Evolutionary conservation across 2,113 vertebrate species (phyloP).

Genomic region (Thinocorus orbignyianus): DNA sequence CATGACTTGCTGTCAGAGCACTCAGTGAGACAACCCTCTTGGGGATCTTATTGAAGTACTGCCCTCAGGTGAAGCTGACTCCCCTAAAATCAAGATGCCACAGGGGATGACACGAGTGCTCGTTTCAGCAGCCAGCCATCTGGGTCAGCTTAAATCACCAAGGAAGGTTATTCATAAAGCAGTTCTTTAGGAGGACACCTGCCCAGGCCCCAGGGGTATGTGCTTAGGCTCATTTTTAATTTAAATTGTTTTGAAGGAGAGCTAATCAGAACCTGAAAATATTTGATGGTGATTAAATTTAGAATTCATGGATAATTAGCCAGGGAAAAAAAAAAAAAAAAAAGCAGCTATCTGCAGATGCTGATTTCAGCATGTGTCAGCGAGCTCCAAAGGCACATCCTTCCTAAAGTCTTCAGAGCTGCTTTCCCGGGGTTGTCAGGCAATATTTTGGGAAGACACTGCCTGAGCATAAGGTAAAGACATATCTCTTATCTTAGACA

Average conservation of each 20-base stretch:
- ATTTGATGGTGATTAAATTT: slow-evolving; percentile 32
- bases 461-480: background rate
- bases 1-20: background rate
- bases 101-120: background rate
- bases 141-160: background rate
- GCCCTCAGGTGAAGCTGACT: background rate
- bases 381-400: background rate
- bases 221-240: slow-evolving; percentile 6
- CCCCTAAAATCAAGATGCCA: background rate
- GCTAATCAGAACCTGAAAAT: slow-evolving; percentile 41
- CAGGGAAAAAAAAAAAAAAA: rapidly evolving
- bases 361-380: background rate
- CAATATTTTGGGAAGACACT: background rate
- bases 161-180: background rate
- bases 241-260: slow-evolving; percentile 10
- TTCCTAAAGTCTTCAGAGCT: background rate
- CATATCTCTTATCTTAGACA: background rate
- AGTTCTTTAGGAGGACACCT: background rate
- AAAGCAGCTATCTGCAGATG: background rate
- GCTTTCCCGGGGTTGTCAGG: background rate
- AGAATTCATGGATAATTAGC: slow-evolving; percentile 3
- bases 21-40: background rate
- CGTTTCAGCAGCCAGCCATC: background rate
- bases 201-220: background rate
- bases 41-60: background rate